Percentiles rank a stretch among this genome's conserved stretches.
Evolutionary conservation across 2,113 vertebrate genomes (phyloP).

Genomic region (Anhinga rufa): DNA sequence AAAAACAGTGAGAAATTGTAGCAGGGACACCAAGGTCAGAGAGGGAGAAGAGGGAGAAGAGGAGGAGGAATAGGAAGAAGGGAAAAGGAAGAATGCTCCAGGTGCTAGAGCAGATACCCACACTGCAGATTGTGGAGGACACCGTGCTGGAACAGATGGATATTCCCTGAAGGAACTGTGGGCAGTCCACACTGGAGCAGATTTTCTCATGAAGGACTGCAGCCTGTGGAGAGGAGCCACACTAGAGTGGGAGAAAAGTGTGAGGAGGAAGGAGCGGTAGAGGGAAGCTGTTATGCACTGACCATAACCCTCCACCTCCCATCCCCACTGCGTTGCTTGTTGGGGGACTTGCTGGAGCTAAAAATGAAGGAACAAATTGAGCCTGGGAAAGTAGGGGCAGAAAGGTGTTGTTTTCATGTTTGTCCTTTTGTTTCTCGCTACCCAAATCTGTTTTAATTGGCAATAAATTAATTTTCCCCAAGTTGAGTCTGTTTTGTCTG

Average conservation of each 20-base stretch:
- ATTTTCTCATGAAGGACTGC: neutral
- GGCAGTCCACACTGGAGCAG: too few relatives aligned
- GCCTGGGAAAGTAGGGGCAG: neutral
- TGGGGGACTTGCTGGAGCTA: neutral
- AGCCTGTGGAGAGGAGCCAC: neutral
- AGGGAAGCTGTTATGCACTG: neutral
- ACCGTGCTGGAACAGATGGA: neutral
- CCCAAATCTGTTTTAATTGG: neutral
- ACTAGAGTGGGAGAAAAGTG: neutral
- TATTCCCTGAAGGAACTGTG: neutral
- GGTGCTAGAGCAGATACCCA: neutral
- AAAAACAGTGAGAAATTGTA: neutral
- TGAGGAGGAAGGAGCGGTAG: neutral
- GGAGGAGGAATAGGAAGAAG: neutral
- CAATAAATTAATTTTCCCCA: neutral
- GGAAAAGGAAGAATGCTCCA: neutral
- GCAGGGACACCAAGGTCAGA: neutral
- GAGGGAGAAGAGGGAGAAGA: neutral
- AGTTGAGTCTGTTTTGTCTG: neutral
- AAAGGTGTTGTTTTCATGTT: neutral
- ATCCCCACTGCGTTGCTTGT: neutral
- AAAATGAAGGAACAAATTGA: neutral
- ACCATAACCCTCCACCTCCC: neutral
- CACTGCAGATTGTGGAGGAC: neutral
- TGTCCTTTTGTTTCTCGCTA: neutral